phyloP scores from a whole-genome alignment of 2,113 vertebrate genomes.

The Progne subis region DNA sequence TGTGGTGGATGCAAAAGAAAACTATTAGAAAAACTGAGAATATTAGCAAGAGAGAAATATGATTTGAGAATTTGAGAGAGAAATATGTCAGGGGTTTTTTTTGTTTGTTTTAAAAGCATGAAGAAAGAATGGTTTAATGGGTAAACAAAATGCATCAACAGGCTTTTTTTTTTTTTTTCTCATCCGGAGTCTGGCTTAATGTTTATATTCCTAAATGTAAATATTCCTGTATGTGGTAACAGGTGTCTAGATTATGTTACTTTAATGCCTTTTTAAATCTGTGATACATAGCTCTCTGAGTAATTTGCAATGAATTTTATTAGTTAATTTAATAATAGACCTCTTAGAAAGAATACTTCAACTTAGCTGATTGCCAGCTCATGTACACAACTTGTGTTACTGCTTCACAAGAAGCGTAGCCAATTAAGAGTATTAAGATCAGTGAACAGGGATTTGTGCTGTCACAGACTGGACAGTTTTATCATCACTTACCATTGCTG shows the following conservation, averaged over 20 bases:
- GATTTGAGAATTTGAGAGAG: not conserved
- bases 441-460: not conserved
- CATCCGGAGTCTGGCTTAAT: not conserved
- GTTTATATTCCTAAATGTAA: not conserved
- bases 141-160: not conserved
- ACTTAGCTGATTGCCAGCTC: not conserved
- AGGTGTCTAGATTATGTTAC: not conserved
- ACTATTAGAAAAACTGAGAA: not conserved
- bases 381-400: not conserved
- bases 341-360: not conserved
- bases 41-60: not conserved
- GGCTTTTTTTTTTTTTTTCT: not conserved
- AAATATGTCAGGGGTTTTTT: fast-evolving
- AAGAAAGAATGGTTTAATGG: not conserved
- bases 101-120: not conserved
- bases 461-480: not conserved
- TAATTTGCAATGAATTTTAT: not conserved
- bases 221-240: not conserved
- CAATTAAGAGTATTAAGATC: not conserved
- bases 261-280: not conserved
- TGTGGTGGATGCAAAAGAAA: not conserved
- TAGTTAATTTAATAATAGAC: not conserved
- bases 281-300: not conserved
- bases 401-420: not conserved
- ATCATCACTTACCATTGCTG: not conserved